Conservation (phyloP, 2,888 invertebrate species). For the Branchipolynoe longqiensis region DNA sequence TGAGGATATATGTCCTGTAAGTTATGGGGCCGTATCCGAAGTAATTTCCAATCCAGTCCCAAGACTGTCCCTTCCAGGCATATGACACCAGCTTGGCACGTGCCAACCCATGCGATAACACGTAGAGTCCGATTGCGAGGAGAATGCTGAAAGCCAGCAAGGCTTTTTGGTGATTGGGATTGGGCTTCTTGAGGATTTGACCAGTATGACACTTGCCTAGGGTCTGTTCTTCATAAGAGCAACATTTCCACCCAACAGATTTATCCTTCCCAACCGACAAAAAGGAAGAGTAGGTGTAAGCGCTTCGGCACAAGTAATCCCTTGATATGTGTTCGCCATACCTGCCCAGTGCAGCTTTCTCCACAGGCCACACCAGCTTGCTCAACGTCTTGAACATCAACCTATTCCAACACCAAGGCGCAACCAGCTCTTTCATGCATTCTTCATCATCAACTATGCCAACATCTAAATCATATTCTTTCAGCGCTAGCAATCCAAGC, state of each 20-base stretch:
- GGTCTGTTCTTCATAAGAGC: neutral
- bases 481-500: neutral
- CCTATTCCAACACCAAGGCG: neutral
- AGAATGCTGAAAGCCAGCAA: constrained; percentile 8
- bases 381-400: neutral
- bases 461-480: constrained; percentile 10
- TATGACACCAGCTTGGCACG: constrained; percentile 12
- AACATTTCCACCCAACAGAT: constrained; percentile 32
- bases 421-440: neutral
- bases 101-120: neutral
- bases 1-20: constrained; percentile 32
- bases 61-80: constrained; percentile 18
- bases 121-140: neutral
- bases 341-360: neutral
- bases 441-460: neutral
- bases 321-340: constrained; percentile 13
- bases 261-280: neutral
- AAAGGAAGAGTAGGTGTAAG: constrained; percentile 10
- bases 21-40: constrained; percentile 15
- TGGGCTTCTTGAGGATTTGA: neutral
- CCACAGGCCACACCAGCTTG: constrained; percentile 5
- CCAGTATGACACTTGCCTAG: constrained; percentile 7
- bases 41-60: constrained; percentile 35
- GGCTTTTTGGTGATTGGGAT: neutral
- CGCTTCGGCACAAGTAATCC: constrained; percentile 19